These are phyloP conservation scores for Condylura cristata DNA, from an alignment of 2,113 vertebrate genomes.

Conservation along the genomic window DNA sequence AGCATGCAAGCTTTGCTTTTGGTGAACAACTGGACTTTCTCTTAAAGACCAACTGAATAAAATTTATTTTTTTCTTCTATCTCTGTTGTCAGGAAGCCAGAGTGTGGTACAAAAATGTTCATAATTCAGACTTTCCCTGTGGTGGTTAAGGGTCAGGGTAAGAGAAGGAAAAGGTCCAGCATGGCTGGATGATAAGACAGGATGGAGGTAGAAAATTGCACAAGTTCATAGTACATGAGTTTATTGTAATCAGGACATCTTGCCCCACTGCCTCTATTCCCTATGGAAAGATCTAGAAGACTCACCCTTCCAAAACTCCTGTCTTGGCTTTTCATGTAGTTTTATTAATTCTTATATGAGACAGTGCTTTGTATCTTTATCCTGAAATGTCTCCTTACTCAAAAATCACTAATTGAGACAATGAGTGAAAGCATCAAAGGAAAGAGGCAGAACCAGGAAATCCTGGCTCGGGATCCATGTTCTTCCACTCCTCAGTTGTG, in stretches of 20 bases:
- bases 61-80: background rate
- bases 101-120: background rate
- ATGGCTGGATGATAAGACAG: background rate
- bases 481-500: background rate
- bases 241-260: background rate
- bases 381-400: background rate
- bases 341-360: background rate
- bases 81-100: background rate
- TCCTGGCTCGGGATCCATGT: background rate
- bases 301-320: background rate
- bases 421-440: background rate
- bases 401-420: background rate
- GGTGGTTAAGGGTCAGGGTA: background rate
- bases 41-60: background rate
- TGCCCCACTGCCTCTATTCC: background rate
- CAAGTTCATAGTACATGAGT: rapidly evolving
- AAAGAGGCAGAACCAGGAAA: background rate
- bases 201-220: rapidly evolving
- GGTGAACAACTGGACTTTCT: background rate
- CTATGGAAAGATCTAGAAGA: background rate
- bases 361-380: background rate
- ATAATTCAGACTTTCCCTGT: background rate
- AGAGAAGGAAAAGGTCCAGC: background rate
- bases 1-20: background rate
- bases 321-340: background rate